Conservation (phyloP, 2,797 vertebrate genomes). For the Anguilla anguilla region DNA sequence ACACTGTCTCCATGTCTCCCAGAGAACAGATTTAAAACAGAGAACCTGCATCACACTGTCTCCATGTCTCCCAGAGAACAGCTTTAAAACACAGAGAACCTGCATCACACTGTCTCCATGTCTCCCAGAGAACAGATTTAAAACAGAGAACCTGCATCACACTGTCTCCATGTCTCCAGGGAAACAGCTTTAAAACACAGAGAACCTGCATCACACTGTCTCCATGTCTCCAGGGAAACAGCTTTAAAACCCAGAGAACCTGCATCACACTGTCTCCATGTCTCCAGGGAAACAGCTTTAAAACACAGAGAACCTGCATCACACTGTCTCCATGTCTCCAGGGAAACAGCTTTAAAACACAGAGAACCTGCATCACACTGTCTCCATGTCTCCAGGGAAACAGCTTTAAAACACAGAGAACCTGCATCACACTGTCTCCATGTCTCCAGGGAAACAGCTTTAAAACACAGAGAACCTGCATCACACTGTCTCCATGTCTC, state of each 20-base stretch:
- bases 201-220: conserved; percentile 32
- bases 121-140: conserved; percentile 82
- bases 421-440: conserved; percentile 56
- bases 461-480: conserved; percentile 12
- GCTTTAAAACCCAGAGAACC: conserved; percentile 66
- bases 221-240: conserved; percentile 72
- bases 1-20: conserved; percentile 51
- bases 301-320: background rate
- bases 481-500: conserved; percentile 77
- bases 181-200: conserved; percentile 16
- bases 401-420: conserved; percentile 10
- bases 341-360: conserved; percentile 81
- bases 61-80: conserved; percentile 83
- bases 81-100: background rate
- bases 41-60: conserved; percentile 39
- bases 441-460: conserved; percentile 83
- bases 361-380: conserved; percentile 16
- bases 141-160: conserved; percentile 18
- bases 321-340: conserved; percentile 75
- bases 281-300: conserved; percentile 71
- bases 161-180: conserved; percentile 82
- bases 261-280: conserved; percentile 67
- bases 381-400: conserved; percentile 82
- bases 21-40: conserved; percentile 83
- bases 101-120: conserved; percentile 49